Percentiles rank a stretch among this genome's conserved stretches.
Evolutionary conservation across 2,113 vertebrate genomes (phyloP).

Genomic region (Podarcis cretensis): DNA sequence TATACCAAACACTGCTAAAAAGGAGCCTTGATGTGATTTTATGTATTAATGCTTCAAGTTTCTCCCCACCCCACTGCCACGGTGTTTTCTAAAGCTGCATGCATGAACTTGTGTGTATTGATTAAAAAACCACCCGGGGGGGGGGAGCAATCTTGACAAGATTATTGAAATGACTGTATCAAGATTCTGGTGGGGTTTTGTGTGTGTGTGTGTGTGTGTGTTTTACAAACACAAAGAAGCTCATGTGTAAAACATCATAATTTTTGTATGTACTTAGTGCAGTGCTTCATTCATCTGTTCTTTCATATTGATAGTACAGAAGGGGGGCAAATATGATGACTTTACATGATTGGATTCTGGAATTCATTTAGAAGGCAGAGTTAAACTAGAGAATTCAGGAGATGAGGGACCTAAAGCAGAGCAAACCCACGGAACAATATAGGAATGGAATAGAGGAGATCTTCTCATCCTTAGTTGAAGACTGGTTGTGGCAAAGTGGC

Average conservation of each 20-base stretch:
- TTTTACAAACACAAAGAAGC: not conserved
- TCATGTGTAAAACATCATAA: not conserved
- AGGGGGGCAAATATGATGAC: not conserved
- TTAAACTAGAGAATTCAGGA: not conserved
- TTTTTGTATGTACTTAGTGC: too few species aligned
- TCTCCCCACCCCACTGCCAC: not conserved
- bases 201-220: too few species aligned
- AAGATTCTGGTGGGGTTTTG: not conserved
- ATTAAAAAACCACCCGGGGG: not conserved
- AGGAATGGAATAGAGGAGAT: not conserved
- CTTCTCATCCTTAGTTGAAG: not conserved
- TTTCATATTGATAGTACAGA: not conserved
- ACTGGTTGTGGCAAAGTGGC: not conserved
- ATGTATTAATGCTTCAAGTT: not conserved
- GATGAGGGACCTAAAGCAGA: not conserved
- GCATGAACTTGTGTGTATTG: not conserved
- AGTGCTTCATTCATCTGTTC: not conserved
- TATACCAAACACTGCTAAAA: not conserved
- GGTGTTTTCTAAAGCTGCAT: not conserved
- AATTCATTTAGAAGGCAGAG: not conserved
- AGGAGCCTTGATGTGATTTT: not conserved
- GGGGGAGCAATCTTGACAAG: too few species aligned
- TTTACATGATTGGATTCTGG: not conserved
- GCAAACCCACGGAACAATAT: not conserved
- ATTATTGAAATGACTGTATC: not conserved